Evolutionary conservation across 2,113 vertebrate genomes (phyloP), one percentile per base, ranked within the genome.

Genomic region (Centropristis striata): DNA sequence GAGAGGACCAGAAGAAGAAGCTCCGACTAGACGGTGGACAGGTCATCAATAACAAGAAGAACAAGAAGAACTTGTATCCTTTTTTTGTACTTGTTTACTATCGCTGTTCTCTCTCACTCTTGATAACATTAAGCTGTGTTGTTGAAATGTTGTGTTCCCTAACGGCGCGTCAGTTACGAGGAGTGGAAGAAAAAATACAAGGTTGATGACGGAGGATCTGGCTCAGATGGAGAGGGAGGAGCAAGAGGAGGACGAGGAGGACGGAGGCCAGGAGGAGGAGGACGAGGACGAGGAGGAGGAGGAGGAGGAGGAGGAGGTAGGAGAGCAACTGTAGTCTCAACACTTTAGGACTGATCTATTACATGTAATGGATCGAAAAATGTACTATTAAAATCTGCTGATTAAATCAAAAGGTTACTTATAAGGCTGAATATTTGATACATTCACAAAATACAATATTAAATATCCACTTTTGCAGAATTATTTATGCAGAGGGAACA

Each of bases 171-270:
- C 90, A 99, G 98, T 88, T 99, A 99, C 2, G 97, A 98, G 63
- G 98, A 98, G 64, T 99, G 98, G 98, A 99, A 98, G 90, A 97
- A 98, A 88, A 99, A 96, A 57, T 95, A 98, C 92, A 99, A 94
- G 78, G 90, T 99, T 0, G 97, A 99, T 0, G 97, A 98, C 12
- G 93, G 83, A 4, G 96, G 92, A 0, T 95, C 94, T 18, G 94
- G 90, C 21, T 92, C 90, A 20, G 95, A 95, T n/a, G 85, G 84
- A 81, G 95, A 94, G 57, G 0, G 92, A 77, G 44, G 93, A 90
- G 36, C 92, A 63, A n/a, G n/a, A n/a, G n/a, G n/a, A n/a, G 71
- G 2, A 74, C 71, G 4, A 61, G 0, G 93, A 77, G 28, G 93
- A 90, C 67, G 78, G 6, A 71, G 54, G 0, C 39, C 0, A 37